phyloP scores from a whole-genome alignment of 2,888 invertebrate species.

The Phaedon cochleariae region DNA sequence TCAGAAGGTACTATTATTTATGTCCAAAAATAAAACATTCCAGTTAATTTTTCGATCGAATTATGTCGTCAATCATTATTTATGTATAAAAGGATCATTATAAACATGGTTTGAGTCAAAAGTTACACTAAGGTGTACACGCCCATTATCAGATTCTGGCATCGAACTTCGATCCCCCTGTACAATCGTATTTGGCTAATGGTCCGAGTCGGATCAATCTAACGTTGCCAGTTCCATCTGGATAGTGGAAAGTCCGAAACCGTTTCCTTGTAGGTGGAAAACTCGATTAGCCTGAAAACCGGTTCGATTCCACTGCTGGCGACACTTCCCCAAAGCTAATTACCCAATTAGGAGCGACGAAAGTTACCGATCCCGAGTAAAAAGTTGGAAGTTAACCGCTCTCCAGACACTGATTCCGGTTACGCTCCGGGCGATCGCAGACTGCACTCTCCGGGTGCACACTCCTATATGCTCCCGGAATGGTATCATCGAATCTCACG shows the following conservation, averaged over 20 bases:
- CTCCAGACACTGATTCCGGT: conserved; percentile 31
- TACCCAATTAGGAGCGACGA: conserved; percentile 40
- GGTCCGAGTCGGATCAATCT: too few relatives aligned
- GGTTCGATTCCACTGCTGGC: conserved; percentile 23
- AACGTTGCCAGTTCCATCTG: background rate
- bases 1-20: too few relatives aligned
- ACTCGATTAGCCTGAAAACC: conserved; percentile 29
- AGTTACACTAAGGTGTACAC: too few relatives aligned
- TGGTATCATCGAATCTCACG: conserved; percentile 53
- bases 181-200: too few relatives aligned
- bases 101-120: too few relatives aligned
- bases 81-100: too few relatives aligned
- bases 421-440: background rate
- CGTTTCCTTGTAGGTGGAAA: conserved; percentile 31
- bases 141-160: too few relatives aligned
- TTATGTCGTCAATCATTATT: too few relatives aligned
- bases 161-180: too few relatives aligned
- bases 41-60: too few relatives aligned
- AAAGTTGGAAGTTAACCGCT: conserved; percentile 37
- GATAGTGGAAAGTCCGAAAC: conserved; percentile 22
- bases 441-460: background rate
- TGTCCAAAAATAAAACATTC: too few relatives aligned
- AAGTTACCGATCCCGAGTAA: conserved; percentile 39
- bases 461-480: conserved; percentile 33
- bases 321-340: conserved; percentile 32